Conservation (phyloP, 2,888 invertebrate genomes). For the Euproctis similis region DNA sequence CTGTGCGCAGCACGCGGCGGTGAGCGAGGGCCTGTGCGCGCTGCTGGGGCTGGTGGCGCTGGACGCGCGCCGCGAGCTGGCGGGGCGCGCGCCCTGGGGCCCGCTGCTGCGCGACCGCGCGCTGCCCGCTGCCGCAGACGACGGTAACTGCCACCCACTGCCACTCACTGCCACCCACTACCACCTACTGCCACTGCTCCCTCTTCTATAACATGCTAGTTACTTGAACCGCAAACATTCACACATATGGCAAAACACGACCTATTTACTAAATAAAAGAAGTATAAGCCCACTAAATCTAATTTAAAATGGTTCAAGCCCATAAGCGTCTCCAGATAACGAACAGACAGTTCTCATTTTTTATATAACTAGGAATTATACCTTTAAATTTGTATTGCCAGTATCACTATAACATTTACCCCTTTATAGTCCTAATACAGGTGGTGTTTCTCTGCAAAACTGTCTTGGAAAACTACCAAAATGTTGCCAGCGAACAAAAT, state of each 20-base stretch:
- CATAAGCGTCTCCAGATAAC: background rate
- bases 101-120: slow-evolving; percentile 89
- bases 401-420: slow-evolving; percentile 56
- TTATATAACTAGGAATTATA: background rate
- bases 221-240: too few relatives aligned
- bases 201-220: too few relatives aligned
- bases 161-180: too few relatives aligned
- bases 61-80: slow-evolving; percentile 34
- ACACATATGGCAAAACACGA: too few relatives aligned
- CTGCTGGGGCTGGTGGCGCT: slow-evolving; percentile 44
- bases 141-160: slow-evolving; percentile 70
- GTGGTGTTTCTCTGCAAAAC: slow-evolving; percentile 84
- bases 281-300: too few relatives aligned
- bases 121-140: slow-evolving; percentile 81
- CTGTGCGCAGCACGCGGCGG: slow-evolving; percentile 48
- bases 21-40: slow-evolving; percentile 56
- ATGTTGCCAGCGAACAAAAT: slow-evolving; percentile 79
- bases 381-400: too few relatives aligned
- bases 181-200: too few relatives aligned
- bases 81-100: slow-evolving; percentile 75
- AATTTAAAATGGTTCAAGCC: too few relatives aligned
- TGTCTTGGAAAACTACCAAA: slow-evolving; percentile 81
- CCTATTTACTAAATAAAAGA: too few relatives aligned
- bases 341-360: background rate
- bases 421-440: slow-evolving; percentile 76